These are phyloP conservation scores for Didymodactylos carnosus DNA, from an alignment of 2,888 invertebrate genomes.

Conservation along the genomic window DNA sequence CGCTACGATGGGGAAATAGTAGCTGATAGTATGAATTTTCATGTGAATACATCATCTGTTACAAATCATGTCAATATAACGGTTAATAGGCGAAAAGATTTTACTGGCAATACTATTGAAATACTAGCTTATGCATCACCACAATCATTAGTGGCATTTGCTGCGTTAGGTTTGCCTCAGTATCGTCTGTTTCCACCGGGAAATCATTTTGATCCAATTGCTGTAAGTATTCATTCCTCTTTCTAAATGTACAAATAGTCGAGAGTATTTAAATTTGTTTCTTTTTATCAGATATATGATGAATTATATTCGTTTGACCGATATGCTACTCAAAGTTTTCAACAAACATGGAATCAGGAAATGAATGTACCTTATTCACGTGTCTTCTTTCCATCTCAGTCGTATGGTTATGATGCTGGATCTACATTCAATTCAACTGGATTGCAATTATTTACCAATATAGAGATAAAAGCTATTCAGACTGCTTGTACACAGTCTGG, in stretches of 20 bases:
- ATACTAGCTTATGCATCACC: slow-evolving; percentile 79
- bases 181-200: neutral
- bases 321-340: slow-evolving; percentile 25
- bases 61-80: slow-evolving; percentile 32
- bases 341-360: slow-evolving; percentile 23
- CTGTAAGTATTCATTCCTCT: neutral
- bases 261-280: neutral
- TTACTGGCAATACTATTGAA: slow-evolving; percentile 75
- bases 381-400: neutral
- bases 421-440: slow-evolving; percentile 43
- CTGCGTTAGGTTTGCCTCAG: slow-evolving; percentile 59
- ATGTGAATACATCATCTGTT: slow-evolving; percentile 61
- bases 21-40: slow-evolving; percentile 80
- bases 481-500: neutral
- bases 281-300: neutral
- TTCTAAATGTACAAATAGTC: neutral
- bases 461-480: slow-evolving; percentile 28
- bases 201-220: neutral
- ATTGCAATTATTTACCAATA: slow-evolving; percentile 71
- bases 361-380: neutral
- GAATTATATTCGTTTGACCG: slow-evolving; percentile 29
- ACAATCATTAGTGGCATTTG: slow-evolving; percentile 74
- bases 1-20: slow-evolving; percentile 59
- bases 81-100: slow-evolving; percentile 71
- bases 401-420: neutral